Evolutionary conservation across 2,888 invertebrate species (phyloP).

Genomic region (Patella ulyssiponensis): DNA sequence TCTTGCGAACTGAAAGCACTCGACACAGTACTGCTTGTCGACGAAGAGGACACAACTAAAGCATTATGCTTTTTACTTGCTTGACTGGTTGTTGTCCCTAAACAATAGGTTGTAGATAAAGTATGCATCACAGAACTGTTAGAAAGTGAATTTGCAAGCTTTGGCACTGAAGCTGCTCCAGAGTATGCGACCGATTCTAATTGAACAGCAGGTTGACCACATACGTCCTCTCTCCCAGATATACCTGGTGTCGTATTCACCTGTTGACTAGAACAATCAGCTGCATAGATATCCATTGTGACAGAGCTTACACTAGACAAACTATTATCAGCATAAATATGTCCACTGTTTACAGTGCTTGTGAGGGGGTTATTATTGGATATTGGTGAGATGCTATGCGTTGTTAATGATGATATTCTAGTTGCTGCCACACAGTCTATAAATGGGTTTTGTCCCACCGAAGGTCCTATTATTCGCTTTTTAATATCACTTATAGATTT

Average conservation of each 20-base stretch:
- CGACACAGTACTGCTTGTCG: slow-evolving; percentile 17
- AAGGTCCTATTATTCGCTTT: slow-evolving; percentile 9
- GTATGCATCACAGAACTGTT: slow-evolving; percentile 8
- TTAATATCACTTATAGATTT: slow-evolving; percentile 5
- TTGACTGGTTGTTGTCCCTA: slow-evolving; percentile 16
- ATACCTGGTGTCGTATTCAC: background rate
- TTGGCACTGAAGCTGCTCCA: slow-evolving; percentile 13
- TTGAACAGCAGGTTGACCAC: background rate
- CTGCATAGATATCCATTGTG: slow-evolving; percentile 5
- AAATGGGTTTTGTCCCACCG: background rate
- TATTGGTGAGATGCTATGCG: slow-evolving; percentile 6
- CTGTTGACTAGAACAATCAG: slow-evolving; percentile 1
- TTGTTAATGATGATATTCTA: slow-evolving; percentile 7
- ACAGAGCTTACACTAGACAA: slow-evolving; percentile 1
- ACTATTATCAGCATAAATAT: slow-evolving; percentile 5
- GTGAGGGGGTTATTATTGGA: background rate
- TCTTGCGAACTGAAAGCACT: background rate
- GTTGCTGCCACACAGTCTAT: slow-evolving; percentile 20
- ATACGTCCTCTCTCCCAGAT: background rate
- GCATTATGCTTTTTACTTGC: slow-evolving; percentile 9
- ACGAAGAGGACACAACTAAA: slow-evolving; percentile 16
- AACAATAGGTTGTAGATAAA: slow-evolving; percentile 13
- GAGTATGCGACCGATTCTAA: background rate
- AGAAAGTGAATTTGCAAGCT: slow-evolving; percentile 4
- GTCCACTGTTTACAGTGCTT: background rate